Evolutionary conservation across 1,140 invertebrate genomes (phyloP), one percentile per base, ranked within the genome.

Genomic region (Ceratosolen solmsi): DNA sequence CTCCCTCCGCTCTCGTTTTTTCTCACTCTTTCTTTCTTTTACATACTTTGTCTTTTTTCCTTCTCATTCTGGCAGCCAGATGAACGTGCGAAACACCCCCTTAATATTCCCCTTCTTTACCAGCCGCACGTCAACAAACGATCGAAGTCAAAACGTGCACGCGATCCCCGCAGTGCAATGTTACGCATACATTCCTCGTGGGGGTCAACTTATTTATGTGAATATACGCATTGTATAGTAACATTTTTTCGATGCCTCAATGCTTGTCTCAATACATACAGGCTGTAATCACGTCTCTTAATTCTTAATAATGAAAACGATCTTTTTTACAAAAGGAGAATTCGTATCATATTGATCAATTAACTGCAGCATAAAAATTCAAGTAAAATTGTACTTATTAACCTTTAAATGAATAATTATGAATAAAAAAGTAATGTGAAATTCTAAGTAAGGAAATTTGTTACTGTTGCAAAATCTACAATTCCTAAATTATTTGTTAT

Each of bases 71-170:
- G 87, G 82, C 87, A 86, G 89, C 60, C 83, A 83, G 84, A 86
- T 86, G 83, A 86, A 82, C 83, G 80, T 83, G 54, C 70, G 79
- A 51, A 74, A 63, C 22, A 22, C 36, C 33, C 63, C 63, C 33
- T n/a, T n/a, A 36, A 38, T 4, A 68, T 63, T 38, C 17, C 4
- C 20, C 36, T 17, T 11, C 56, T 27, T 8, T 1, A 8, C 15
- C 22, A 38, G 5, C 17, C 33, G 70, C 70, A 68, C 72, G 83
- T 74, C 51, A 79, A 70, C 79, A 73, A 83, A 83, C 86, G 87
- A 85, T 78, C 60, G 82, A 81, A 84, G 84, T 82, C 82, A 88
- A 90, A 90, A 88, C 87, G 88, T 86, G 87, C 87, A 88, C 90
- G 86, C 87, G 70, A 72, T 63, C 27, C 72, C 49, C 51, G 17